Evolutionary conservation across 2,888 invertebrate species (phyloP).

Genomic region (Xylota sylvarum): DNA sequence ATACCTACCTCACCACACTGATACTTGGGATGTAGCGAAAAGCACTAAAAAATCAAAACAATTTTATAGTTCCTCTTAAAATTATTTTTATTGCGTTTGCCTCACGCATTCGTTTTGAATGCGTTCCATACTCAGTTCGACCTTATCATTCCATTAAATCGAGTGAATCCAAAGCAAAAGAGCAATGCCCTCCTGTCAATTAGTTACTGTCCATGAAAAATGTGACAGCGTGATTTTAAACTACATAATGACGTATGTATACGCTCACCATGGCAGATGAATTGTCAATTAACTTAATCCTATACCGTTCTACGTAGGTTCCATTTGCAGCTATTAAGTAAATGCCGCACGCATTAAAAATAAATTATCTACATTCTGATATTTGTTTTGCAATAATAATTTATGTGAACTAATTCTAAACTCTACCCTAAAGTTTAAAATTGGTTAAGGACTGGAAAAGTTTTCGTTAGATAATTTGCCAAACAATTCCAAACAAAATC

Average conservation of each 20-base stretch:
- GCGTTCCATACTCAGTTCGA: background rate
- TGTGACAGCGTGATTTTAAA: background rate
- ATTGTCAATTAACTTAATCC: constrained; percentile 29
- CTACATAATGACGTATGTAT: background rate
- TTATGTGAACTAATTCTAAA: constrained; percentile 1
- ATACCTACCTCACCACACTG: no score
- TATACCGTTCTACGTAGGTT: background rate
- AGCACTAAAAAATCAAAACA: background rate
- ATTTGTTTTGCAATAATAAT: background rate
- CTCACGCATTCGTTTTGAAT: constrained; percentile 14
- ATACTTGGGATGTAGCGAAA: background rate
- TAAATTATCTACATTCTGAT: constrained; percentile 2
- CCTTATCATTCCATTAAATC: constrained; percentile 16
- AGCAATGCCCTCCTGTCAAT: constrained; percentile 20
- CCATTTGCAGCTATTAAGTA: constrained; percentile 7
- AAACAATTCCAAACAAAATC: background rate
- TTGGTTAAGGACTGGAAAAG: background rate
- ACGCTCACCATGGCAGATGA: background rate
- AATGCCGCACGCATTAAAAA: constrained; percentile 18
- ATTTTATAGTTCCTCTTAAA: no score
- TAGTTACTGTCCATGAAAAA: constrained; percentile 9
- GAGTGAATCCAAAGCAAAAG: background rate
- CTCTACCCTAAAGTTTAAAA: background rate
- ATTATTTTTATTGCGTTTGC: constrained; percentile 1
- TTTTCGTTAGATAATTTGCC: background rate